Evolutionary conservation across 2,797 vertebrate species (phyloP), one percentile per base, ranked within the genome.

Genomic region (Hypotaenidia okinawae): DNA sequence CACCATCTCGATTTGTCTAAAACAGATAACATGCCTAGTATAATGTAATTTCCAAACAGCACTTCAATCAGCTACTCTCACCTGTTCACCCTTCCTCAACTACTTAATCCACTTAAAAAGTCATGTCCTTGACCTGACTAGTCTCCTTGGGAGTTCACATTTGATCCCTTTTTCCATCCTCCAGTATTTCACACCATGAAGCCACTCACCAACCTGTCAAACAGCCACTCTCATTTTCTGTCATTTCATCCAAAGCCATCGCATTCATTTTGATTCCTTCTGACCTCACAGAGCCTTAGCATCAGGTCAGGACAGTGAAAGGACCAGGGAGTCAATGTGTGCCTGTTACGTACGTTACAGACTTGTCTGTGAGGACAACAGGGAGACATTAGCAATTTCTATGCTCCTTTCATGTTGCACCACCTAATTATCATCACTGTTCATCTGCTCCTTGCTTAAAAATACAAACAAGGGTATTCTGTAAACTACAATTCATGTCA

Each of bases 21-120:
- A 92, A 43, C 9, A 54, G 69, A 17, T 70, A 78, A 66, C 45
- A 35, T 16, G 4, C 41, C 75, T 73, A 81, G 21, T 92, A 90
- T 57, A 94, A 93, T 13, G 58, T 49, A 43, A 94, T 93, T 96
- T 95, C 63, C 37, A 80, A 95, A 76, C 15, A 91, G 70, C 75
- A 84, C 75, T 97, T 95, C 72, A 94, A 76, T 95, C 80, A 94
- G 37, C 49, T 75, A 35, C 35, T 77, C 72, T 93, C 75, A 91
- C 79, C 66, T 89, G 69, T 95, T 96, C 83, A 76, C 59, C 16
- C 37, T 84, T 91, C 30, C 89, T 92, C 41, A 69, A 84, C 83
- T 62, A 81, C 63, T 94, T 86, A 96, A 94, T 80, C 57, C 61
- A 90, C 54, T 93, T 91, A 86, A 93, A 45, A 93, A 93, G 74